Base-by-base conservation (phyloP, 2,888 invertebrate genomes). In the Trachelus tabidus region DNA sequence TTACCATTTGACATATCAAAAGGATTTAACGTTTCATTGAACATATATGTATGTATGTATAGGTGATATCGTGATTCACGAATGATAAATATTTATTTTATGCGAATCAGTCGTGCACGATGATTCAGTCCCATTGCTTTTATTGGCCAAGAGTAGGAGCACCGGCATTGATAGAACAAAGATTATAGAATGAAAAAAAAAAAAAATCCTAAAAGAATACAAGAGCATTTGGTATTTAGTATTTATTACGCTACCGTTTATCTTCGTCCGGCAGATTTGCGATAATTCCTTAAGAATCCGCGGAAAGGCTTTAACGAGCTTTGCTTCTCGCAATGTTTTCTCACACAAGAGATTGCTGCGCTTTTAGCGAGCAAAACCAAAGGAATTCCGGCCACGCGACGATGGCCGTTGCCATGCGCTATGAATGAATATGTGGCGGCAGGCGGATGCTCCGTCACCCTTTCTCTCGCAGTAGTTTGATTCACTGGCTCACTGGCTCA, bases 31-130 rank as follows among this genome's bases (percentile, higher is more conserved):
- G 23, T 56, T 23, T 56, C 56, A 56, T 56, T 23, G 56, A 23
- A 15, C 15, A 40, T 6, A 40, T 40, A 15, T 40, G 12, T 40
- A 12, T 37, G 12, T 37, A 4, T 33, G 33, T 33, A 9, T 56
- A 56, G 9, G 75, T 77, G 76, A 23, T 78, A 75, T 79, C 31
- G 80, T 82, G 84, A 83, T 82, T 84, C 83, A 83, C 80, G 15
- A 80, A 75, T 77, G 79, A 86, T 86, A 81, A 85, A 86, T 85
- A 85, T 86, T 86, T 83, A 83, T 83, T 81, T 84, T 77, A 81
- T 81, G 83, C 84, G 82, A 83, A 82, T 83, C 83, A 80, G 73
- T 81, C 82, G 82, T 81, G 79, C 83, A 76, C 79, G 80, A 75
- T 81, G 85, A 83, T 81, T 84, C 84, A 81, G 77, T 78, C 31